phyloP scores from a whole-genome alignment of 2,113 vertebrate genomes.

The Phaethornis superciliosus region DNA sequence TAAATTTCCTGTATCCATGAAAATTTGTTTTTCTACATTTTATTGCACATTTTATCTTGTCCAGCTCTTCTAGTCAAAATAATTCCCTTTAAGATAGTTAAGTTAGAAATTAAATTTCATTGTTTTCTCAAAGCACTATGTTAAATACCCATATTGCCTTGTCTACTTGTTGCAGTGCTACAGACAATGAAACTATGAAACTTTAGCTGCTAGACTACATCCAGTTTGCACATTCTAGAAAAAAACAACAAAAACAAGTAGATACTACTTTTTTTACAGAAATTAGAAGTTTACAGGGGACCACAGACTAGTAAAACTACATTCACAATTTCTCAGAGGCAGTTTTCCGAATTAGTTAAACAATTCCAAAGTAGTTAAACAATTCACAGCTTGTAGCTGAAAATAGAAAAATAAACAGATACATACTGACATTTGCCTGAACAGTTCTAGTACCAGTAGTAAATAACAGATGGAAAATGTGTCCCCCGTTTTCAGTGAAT shows the following conservation, averaged over 20 bases:
- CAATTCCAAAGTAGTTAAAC: not conserved
- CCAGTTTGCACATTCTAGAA: not conserved
- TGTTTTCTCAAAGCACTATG: not conserved
- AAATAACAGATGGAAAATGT: slow-evolving; percentile 27
- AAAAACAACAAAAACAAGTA: not conserved
- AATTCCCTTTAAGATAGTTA: not conserved
- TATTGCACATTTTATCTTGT: not conserved
- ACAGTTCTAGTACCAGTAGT: not conserved
- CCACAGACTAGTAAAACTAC: not conserved
- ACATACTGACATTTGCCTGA: not conserved
- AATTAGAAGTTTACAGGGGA: not conserved
- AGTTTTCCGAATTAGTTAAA: not conserved
- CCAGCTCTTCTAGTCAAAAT: not conserved
- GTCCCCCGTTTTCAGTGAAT: not conserved
- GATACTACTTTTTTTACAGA: not conserved
- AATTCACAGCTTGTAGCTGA: not conserved
- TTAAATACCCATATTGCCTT: not conserved
- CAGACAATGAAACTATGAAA: not conserved
- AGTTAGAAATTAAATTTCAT: not conserved
- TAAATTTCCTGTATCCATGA: not conserved
- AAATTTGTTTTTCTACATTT: not conserved
- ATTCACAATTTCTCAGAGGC: not conserved
- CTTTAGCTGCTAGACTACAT: not conserved
- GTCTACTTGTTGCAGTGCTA: not conserved
- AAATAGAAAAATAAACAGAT: slow-evolving; percentile 21